These are phyloP conservation scores for Drosophila sproati DNA, from an alignment of 1,140 invertebrate species.

Conservation along the genomic window DNA sequence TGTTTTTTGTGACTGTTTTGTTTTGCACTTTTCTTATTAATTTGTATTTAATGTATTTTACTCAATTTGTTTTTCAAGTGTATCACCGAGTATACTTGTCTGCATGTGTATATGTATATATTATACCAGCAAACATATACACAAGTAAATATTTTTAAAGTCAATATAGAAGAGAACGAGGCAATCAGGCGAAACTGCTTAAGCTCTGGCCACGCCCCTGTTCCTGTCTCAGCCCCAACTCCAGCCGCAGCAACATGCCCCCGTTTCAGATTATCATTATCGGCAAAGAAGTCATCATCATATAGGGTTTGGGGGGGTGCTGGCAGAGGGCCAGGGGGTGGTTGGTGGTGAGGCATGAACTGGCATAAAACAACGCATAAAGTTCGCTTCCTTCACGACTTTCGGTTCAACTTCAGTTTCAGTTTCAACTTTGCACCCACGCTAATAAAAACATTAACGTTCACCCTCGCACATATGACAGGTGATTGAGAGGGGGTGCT, in stretches of 20 bases:
- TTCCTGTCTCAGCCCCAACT: background rate
- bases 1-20: no score
- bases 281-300: conserved; percentile 51
- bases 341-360: conserved; percentile 4
- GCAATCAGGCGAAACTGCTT: conserved; percentile 57
- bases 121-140: background rate
- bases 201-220: conserved; percentile 43
- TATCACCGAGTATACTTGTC: background rate
- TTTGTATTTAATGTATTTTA: no score
- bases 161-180: conserved; percentile 42
- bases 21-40: background rate
- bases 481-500: background rate
- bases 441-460: conserved; percentile 77
- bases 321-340: no score
- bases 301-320: background rate
- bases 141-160: conserved; percentile 38
- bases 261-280: conserved; percentile 52
- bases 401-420: conserved; percentile 17
- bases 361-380: conserved; percentile 59
- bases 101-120: background rate
- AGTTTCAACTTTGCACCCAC: conserved; percentile 30
- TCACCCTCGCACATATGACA: conserved; percentile 12
- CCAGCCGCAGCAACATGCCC: background rate
- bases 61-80: background rate
- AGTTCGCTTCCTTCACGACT: conserved; percentile 38